These are phyloP conservation scores for Formica selysi DNA, from an alignment of 1,140 invertebrate genomes.

Conservation along the genomic window DNA sequence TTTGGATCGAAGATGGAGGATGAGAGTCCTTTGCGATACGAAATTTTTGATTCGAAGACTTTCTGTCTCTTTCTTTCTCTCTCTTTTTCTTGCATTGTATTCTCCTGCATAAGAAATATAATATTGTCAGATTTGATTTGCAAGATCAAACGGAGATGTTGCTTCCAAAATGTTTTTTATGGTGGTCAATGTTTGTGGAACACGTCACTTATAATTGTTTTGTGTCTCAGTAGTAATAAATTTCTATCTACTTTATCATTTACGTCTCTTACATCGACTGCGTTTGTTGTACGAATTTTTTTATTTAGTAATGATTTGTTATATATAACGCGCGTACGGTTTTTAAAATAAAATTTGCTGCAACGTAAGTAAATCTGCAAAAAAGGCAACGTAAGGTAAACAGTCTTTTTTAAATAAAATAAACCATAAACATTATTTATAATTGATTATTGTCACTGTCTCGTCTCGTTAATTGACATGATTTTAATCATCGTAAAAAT, in stretches of 20 bases:
- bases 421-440: background rate
- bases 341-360: background rate
- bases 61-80: background rate
- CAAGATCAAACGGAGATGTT: slow-evolving; percentile 38
- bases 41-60: slow-evolving; percentile 32
- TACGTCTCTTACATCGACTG: too few species aligned
- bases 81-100: background rate
- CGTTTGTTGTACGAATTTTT: background rate
- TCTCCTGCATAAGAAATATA: slow-evolving; percentile 22
- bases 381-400: background rate
- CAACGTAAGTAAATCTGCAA: background rate
- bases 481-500: slow-evolving; percentile 7
- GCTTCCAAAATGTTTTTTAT: slow-evolving; percentile 35
- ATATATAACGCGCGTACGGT: background rate
- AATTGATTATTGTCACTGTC: background rate
- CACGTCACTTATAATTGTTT: background rate
- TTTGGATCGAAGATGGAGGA: background rate
- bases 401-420: background rate
- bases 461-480: background rate
- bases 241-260: too few species aligned
- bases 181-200: slow-evolving; percentile 23
- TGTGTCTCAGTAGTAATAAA: background rate
- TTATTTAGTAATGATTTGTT: background rate
- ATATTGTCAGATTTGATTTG: slow-evolving; percentile 55
- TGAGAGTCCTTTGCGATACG: slow-evolving; percentile 42